A percentile compares a stretch with the other conserved stretches of the same genome.
Evolutionary conservation across 2,113 vertebrate species (phyloP).

Genomic region (Prietella phreatophila): DNA sequence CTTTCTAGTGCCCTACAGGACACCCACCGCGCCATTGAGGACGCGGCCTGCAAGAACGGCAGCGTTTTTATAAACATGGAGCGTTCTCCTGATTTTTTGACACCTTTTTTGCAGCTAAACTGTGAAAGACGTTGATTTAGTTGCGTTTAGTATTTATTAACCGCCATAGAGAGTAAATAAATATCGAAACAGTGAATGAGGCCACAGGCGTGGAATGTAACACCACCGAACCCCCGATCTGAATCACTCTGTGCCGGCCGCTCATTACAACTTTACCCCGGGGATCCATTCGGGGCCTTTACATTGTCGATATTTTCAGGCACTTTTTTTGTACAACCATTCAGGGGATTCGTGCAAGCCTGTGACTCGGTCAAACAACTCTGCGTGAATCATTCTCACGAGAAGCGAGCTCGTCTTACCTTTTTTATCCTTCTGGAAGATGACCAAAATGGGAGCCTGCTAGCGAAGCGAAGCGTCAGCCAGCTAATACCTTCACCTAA

Average conservation of each 20-base stretch:
- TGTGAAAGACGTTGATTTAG: neutral
- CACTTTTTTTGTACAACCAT: too few relatives aligned
- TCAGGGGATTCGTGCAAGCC: neutral
- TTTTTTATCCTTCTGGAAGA: slow-evolving; percentile 23
- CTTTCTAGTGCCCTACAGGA: neutral
- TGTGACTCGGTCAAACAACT: neutral
- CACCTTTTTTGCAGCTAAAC: too few relatives aligned
- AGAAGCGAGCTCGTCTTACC: neutral
- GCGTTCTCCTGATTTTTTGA: neutral
- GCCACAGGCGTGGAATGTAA: neutral
- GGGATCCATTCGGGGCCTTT: slow-evolving; percentile 14
- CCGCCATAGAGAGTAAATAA: too few relatives aligned
- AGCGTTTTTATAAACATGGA: neutral
- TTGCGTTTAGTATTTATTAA: neutral
- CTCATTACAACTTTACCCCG: slow-evolving; percentile 20
- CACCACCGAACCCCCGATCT: neutral
- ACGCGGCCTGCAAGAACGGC: neutral
- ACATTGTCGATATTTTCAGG: neutral
- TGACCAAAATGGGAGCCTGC: slow-evolving; percentile 26
- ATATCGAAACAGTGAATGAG: neutral
- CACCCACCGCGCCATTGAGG: neutral
- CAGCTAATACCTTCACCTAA: slow-evolving; percentile 1
- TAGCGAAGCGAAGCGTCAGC: slow-evolving; percentile 39
- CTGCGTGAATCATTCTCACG: neutral
- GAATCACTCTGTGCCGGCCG: neutral